These are phyloP conservation scores for Biston betularia DNA, from an alignment of 2,888 invertebrate species.

Conservation along the genomic window DNA sequence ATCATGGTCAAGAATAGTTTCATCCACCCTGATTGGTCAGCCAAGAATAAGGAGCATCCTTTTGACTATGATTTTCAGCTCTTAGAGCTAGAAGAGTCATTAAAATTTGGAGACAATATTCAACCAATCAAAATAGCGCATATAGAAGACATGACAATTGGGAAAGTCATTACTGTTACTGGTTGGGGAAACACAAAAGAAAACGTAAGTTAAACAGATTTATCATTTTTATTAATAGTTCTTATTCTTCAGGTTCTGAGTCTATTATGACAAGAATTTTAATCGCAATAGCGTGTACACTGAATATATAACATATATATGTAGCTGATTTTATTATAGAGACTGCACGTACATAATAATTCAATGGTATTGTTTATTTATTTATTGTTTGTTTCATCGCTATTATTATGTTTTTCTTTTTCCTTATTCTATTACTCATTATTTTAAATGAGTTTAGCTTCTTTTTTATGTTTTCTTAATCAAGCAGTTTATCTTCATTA, in stretches of 20 bases:
- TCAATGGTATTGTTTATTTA: too few relatives aligned
- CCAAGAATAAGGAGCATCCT: conserved; percentile 68
- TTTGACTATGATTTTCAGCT: conserved; percentile 80
- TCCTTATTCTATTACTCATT: too few relatives aligned
- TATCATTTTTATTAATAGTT: too few relatives aligned
- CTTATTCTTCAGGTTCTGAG: background rate
- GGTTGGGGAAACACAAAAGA: conserved; percentile 81
- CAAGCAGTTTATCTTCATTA: too few relatives aligned
- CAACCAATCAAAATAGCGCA: conserved; percentile 74
- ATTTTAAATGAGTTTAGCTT: too few relatives aligned
- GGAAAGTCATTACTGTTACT: conserved; percentile 73
- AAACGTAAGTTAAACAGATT: conserved; percentile 64
- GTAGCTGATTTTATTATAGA: too few relatives aligned
- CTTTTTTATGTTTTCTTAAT: too few relatives aligned
- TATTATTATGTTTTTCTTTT: too few relatives aligned
- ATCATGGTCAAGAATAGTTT: conserved; percentile 54
- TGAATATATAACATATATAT: too few relatives aligned
- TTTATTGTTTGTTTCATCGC: too few relatives aligned
- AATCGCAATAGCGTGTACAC: too few relatives aligned
- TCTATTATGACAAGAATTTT: background rate
- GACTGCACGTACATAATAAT: too few relatives aligned
- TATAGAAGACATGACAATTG: conserved; percentile 76
- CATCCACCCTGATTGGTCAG: conserved; percentile 70
- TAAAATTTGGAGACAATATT: conserved; percentile 66
- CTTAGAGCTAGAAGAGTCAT: conserved; percentile 60